A percentile compares a stretch with the other conserved stretches of the same genome.
These are phyloP conservation scores for Thereva nobilitata DNA, from an alignment of 2,888 invertebrate genomes.

Conservation along the genomic window DNA sequence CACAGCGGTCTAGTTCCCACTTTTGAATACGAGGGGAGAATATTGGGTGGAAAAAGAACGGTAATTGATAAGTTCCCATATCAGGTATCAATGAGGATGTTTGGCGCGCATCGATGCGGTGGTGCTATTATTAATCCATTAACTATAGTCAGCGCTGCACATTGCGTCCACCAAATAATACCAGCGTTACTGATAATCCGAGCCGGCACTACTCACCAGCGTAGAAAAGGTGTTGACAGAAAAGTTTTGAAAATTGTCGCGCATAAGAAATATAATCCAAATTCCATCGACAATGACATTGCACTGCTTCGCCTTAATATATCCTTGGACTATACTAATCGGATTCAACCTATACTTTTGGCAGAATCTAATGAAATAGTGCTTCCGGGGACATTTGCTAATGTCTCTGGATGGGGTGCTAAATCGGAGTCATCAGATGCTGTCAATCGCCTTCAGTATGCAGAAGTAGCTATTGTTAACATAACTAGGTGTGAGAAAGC, in stretches of 20 bases:
- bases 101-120: slow-evolving; percentile 60
- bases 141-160: slow-evolving; percentile 61
- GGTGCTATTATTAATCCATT: slow-evolving; percentile 60
- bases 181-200: not conserved
- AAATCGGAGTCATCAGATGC: slow-evolving; percentile 45
- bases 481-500: not conserved
- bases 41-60: slow-evolving; percentile 38
- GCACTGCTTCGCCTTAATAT: slow-evolving; percentile 59
- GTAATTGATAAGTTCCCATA: slow-evolving; percentile 33
- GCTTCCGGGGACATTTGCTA: slow-evolving; percentile 8
- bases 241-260: not conserved
- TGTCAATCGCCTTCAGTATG: slow-evolving; percentile 34
- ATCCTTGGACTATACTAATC: slow-evolving; percentile 54
- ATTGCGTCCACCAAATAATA: slow-evolving; percentile 51
- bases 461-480: not conserved
- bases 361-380: slow-evolving; percentile 35
- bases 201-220: slow-evolving; percentile 59
- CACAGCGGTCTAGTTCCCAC: slow-evolving; percentile 26
- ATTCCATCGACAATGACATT: slow-evolving; percentile 60
- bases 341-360: slow-evolving; percentile 53
- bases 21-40: slow-evolving; percentile 18
- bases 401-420: slow-evolving; percentile 40
- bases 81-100: slow-evolving; percentile 34
- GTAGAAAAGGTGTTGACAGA: slow-evolving; percentile 28
- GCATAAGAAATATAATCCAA: slow-evolving; percentile 59